These are phyloP conservation scores for Nomada hirtipes DNA, from an alignment of 2,888 invertebrate species.

Conservation along the genomic window DNA sequence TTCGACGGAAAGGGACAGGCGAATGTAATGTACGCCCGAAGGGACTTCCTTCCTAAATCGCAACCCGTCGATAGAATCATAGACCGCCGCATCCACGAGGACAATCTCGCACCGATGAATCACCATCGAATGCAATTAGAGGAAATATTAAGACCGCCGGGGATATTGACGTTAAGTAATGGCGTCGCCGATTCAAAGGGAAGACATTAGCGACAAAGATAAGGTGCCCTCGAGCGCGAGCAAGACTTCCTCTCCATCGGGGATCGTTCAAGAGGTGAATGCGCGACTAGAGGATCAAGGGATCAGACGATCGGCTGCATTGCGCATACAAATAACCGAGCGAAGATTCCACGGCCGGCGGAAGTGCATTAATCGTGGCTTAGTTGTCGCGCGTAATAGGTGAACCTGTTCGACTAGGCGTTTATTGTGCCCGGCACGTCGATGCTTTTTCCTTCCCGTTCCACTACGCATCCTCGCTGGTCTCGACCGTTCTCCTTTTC, in stretches of 20 bases:
- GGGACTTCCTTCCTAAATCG: background rate
- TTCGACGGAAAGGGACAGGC: background rate
- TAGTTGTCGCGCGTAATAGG: constrained; percentile 73
- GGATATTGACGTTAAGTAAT: constrained; percentile 13
- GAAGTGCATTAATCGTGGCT: constrained; percentile 77
- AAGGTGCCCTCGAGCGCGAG: constrained; percentile 18
- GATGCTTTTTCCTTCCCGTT: constrained; percentile 40
- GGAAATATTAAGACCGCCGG: constrained; percentile 12
- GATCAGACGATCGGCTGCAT: constrained; percentile 64
- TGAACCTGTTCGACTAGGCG: constrained; percentile 71
- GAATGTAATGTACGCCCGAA: background rate
- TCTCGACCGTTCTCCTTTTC: background rate
- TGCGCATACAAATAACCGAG: constrained; percentile 73
- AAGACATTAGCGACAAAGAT: constrained; percentile 43
- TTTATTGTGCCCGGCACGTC: constrained; percentile 77
- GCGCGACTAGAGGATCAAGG: constrained; percentile 63
- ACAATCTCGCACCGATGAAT: background rate
- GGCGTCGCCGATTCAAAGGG: constrained; percentile 4
- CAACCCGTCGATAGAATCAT: background rate
- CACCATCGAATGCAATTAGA: background rate
- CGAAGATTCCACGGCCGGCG: constrained; percentile 69
- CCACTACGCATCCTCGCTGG: background rate
- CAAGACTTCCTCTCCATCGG: constrained; percentile 66
- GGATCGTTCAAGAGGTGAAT: constrained; percentile 60
- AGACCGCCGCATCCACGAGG: background rate